Evolutionary conservation across 2,888 invertebrate genomes (phyloP).

Genomic region (Andrena trimmerana): DNA sequence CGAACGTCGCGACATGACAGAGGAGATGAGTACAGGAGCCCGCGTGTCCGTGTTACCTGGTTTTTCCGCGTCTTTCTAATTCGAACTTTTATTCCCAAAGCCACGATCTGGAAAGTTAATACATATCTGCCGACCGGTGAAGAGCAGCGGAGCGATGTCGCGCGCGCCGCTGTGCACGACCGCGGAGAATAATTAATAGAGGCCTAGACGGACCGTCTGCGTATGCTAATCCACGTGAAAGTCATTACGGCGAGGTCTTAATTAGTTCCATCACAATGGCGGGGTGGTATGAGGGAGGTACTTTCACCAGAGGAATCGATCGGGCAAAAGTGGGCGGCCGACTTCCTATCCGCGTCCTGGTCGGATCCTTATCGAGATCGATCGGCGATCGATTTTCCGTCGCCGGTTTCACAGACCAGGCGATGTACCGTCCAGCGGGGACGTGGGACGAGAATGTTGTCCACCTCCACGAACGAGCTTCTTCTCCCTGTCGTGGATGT

Average conservation of each 20-base stretch:
- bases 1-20: neutral
- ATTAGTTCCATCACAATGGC: slow-evolving; percentile 59
- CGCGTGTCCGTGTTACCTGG: neutral
- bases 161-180: neutral
- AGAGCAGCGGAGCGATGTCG: neutral
- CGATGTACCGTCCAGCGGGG: slow-evolving; percentile 45
- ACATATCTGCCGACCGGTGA: neutral
- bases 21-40: neutral
- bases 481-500: slow-evolving; percentile 39
- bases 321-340: slow-evolving; percentile 45
- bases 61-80: neutral
- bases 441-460: slow-evolving; percentile 69
- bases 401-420: slow-evolving; percentile 40
- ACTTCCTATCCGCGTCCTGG: slow-evolving; percentile 25
- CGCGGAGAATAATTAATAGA: slow-evolving; percentile 47
- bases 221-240: slow-evolving; percentile 55
- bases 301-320: slow-evolving; percentile 58
- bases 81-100: slow-evolving; percentile 8
- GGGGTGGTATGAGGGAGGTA: slow-evolving; percentile 36
- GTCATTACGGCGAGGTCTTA: slow-evolving; percentile 55
- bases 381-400: slow-evolving; percentile 65
- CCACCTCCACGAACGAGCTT: slow-evolving; percentile 63
- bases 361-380: slow-evolving; percentile 59
- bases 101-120: slow-evolving; percentile 31
- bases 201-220: slow-evolving; percentile 26